A percentile compares a stretch with the other conserved stretches of the same genome.
These are phyloP conservation scores for Sebastes taczanowskii DNA, from an alignment of 2,797 vertebrate species.

Conservation along the genomic window DNA sequence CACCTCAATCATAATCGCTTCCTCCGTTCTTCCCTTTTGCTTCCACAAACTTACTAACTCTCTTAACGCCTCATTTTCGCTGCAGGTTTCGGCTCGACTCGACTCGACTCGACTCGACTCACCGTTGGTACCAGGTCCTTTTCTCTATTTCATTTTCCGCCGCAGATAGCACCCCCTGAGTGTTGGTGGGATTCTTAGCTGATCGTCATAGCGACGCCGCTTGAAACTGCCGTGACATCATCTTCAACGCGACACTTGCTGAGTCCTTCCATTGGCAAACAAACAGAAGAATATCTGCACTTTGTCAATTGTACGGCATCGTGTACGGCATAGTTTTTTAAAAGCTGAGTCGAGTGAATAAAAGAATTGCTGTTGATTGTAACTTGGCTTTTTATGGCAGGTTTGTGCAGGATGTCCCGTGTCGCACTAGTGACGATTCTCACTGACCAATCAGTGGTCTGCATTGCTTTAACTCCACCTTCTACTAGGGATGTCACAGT, in stretches of 20 bases:
- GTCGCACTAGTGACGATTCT: not conserved
- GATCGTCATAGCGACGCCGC: not conserved
- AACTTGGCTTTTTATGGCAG: not conserved
- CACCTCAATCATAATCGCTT: not conserved
- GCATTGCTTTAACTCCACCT: not conserved
- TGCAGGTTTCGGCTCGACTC: too few relatives aligned
- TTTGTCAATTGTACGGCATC: rapidly evolving
- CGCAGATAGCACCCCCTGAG: not conserved
- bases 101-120: not conserved
- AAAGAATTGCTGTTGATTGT: too few relatives aligned
- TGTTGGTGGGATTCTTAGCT: not conserved
- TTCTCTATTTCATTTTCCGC: not conserved
- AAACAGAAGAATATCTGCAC: not conserved
- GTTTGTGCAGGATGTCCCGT: not conserved
- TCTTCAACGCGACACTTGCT: not conserved
- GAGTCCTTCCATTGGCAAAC: not conserved
- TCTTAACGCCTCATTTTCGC: not conserved
- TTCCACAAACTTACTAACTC: not conserved
- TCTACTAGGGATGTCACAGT: too few relatives aligned
- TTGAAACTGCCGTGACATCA: not conserved
- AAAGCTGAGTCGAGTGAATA: too few relatives aligned
- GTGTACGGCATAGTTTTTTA: too few relatives aligned
- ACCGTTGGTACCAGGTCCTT: not conserved
- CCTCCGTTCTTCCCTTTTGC: not conserved
- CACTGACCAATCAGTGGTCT: not conserved